Evolutionary conservation across 2,888 invertebrate genomes (phyloP).

Genomic region (Tenthredo mesomela): DNA sequence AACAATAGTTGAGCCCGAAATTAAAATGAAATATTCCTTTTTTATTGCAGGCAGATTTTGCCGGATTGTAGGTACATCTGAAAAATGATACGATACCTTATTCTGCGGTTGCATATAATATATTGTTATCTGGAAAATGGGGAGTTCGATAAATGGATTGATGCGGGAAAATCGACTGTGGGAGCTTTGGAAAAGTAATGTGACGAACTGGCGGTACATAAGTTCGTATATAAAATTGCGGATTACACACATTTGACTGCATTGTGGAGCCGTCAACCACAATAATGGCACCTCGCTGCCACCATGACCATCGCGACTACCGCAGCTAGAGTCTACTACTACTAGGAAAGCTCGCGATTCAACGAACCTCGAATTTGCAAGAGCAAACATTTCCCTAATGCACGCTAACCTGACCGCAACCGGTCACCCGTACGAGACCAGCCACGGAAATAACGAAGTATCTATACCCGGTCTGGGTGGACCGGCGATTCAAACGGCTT

Average conservation of each 20-base stretch:
- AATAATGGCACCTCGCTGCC: constrained; percentile 54
- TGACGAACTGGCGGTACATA: not conserved
- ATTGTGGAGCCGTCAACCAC: constrained; percentile 70
- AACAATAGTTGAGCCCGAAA: constrained; percentile 19
- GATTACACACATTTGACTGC: constrained; percentile 65
- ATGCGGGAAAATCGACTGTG: not conserved
- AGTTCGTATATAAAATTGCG: constrained; percentile 43
- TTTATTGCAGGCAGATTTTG: not conserved
- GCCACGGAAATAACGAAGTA: constrained; percentile 51
- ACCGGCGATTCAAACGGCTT: constrained; percentile 53
- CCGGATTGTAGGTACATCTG: not conserved
- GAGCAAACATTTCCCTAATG: constrained; percentile 67
- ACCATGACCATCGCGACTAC: constrained; percentile 11
- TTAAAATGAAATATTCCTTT: not conserved
- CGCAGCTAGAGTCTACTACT: constrained; percentile 4
- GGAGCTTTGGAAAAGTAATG: not conserved
- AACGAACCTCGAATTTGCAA: constrained; percentile 63
- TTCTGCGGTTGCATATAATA: not conserved
- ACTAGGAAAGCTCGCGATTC: constrained; percentile 44
- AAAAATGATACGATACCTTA: constrained; percentile 5
- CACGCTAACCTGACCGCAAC: constrained; percentile 56
- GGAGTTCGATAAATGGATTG: not conserved
- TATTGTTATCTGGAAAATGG: not conserved
- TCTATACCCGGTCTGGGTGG: constrained; percentile 49
- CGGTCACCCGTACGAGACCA: constrained; percentile 50